Evolutionary conservation across 1,140 invertebrate species (phyloP).

Genomic region (Sinella curviseta): DNA sequence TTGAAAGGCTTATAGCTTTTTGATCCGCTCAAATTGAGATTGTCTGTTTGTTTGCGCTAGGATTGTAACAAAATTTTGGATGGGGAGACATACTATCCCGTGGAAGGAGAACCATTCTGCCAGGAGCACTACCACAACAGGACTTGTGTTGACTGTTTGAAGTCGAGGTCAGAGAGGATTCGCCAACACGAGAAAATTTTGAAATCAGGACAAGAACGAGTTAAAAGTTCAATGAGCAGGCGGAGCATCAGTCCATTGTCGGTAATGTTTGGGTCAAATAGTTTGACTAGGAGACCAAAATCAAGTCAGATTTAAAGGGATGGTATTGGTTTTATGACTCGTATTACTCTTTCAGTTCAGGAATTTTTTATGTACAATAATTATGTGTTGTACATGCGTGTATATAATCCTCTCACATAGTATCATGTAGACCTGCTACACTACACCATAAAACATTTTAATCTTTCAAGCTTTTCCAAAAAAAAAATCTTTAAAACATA

Average conservation of each 20-base stretch:
- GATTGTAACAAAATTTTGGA: constrained; percentile 45
- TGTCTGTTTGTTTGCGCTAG: too few relatives aligned
- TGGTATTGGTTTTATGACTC: too few relatives aligned
- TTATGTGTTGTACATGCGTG: too few relatives aligned
- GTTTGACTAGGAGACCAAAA: not conserved
- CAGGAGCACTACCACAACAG: constrained; percentile 43
- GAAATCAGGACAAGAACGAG: not conserved
- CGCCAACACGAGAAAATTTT: constrained; percentile 8
- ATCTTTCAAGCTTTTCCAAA: too few relatives aligned
- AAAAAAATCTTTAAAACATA: too few relatives aligned
- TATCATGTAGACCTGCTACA: too few relatives aligned
- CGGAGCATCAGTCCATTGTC: constrained; percentile 12
- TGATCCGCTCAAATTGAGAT: too few relatives aligned
- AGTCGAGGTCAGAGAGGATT: not conserved
- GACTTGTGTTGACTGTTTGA: constrained; percentile 46
- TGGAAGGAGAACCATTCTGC: constrained; percentile 32
- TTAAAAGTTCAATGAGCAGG: not conserved
- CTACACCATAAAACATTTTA: too few relatives aligned
- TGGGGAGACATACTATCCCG: constrained; percentile 38
- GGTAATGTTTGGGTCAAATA: constrained; percentile 5
- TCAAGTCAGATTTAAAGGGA: constrained; percentile 24
- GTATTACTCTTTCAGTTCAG: too few relatives aligned
- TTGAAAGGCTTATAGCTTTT: too few relatives aligned
- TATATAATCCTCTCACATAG: too few relatives aligned
- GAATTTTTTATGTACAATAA: too few relatives aligned